These are phyloP conservation scores for Plectropomus leopardus DNA, from an alignment of 2,113 vertebrate genomes.

Conservation along the genomic window DNA sequence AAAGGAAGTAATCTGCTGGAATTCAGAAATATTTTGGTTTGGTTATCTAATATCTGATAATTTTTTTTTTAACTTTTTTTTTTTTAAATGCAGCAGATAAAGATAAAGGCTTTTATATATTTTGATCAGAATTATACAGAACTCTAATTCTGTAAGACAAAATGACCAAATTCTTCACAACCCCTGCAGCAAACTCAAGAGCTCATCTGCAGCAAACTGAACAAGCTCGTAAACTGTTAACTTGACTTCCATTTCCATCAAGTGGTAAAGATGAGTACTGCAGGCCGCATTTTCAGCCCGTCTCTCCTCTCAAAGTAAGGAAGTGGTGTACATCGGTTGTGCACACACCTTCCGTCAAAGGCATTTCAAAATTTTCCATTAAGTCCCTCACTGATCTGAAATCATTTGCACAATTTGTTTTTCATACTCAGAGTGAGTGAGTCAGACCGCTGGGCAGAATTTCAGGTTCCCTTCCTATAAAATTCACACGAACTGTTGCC, in stretches of 20 bases:
- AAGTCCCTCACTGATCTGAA: neutral
- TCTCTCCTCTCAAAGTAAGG: neutral
- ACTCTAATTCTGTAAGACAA: neutral
- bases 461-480: neutral
- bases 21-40: neutral
- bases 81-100: neutral
- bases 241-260: conserved; percentile 66
- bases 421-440: neutral
- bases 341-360: neutral
- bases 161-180: neutral
- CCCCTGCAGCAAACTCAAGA: neutral
- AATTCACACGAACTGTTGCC: neutral
- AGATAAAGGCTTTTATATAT: neutral
- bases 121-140: neutral
- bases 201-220: neutral
- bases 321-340: neutral
- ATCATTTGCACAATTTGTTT: neutral
- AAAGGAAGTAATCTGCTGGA: neutral
- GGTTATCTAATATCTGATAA: neutral
- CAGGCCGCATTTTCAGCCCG: neutral
- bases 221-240: conserved; percentile 2
- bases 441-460: neutral
- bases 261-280: conserved; percentile 70
- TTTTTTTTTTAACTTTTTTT: neutral
- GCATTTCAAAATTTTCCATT: neutral